Base-by-base conservation (phyloP, 2,113 vertebrate species). In the Platichthys flesus region DNA sequence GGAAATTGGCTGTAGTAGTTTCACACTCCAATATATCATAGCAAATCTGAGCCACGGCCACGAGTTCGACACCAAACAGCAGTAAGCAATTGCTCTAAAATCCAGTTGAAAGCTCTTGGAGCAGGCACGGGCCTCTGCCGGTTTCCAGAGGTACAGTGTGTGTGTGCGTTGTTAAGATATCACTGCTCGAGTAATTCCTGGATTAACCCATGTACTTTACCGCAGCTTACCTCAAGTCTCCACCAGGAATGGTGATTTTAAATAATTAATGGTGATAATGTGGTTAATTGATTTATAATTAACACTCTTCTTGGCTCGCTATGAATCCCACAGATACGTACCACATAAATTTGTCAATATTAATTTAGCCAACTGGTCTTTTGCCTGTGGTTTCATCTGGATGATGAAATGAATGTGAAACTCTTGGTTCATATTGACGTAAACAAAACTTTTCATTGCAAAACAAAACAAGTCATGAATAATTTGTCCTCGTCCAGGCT, bases 231-330 rank as follows among this genome's bases (percentile, higher is more conserved):
- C 63, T 77, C 55, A 20, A 61, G 57, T 49, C n/a, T 74, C 75
- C 79, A 78, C 61, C 61, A 68, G 75, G 71, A 72, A 51, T n/a
- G 64, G 80, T 60, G 73, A 47, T 83, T 88, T 88, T 87, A 56
- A 81, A 85, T 85, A 72, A 84, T 76, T 86, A 81, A 92, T 60
- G 62, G 78, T 23, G 69, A 76, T 82, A 71, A 83, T 87, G 51
- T 81, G 37, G 67, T 79, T 89, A 85, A 91, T 88, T 86, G 79
- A 91, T 88, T 88, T 79, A 73, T 79, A 82, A 86, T 89, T 82
- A 88, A 75, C 63, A 60, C 60, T 75, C 61, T 64, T 64, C 56
- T 68, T 68, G 67, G 60, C 47, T 81, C 82, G 85, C 67, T 71
- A 15, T 83, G 76, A 86, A 87, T 85, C 83, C 77, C 68, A 71